These are phyloP conservation scores for Podarcis lilfordi DNA, from an alignment of 2,797 vertebrate species.

Conservation along the genomic window DNA sequence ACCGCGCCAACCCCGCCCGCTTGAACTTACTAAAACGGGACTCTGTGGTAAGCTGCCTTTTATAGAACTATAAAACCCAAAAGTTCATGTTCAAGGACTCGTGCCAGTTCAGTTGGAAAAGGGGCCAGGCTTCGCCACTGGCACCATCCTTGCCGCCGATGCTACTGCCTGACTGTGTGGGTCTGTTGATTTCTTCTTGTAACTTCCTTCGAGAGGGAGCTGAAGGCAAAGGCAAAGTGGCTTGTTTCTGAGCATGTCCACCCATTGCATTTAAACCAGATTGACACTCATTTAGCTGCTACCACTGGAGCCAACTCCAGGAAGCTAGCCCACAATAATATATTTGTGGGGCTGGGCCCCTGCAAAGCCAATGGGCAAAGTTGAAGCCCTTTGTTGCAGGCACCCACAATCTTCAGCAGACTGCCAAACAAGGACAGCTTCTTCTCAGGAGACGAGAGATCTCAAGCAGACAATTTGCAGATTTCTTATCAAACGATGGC, in stretches of 20 bases:
- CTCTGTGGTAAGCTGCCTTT: conserved; percentile 76
- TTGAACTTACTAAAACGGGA: conserved; percentile 72
- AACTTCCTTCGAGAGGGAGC: not conserved
- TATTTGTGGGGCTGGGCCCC: too few species aligned
- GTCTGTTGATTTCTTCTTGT: rapidly evolving
- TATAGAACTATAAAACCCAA: conserved; percentile 76
- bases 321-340: too few species aligned
- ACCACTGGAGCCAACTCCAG: too few species aligned
- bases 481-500: not conserved
- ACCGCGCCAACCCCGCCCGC: conserved; percentile 49
- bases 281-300: not conserved
- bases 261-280: not conserved
- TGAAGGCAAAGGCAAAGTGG: not conserved
- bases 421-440: not conserved
- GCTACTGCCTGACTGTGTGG: rapidly evolving
- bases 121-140: conserved; percentile 20
- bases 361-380: too few species aligned
- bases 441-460: not conserved
- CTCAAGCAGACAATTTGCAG: not conserved
- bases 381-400: too few species aligned
- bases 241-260: not conserved
- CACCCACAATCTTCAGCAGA: too few species aligned
- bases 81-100: conserved; percentile 50
- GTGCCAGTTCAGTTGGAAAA: conserved; percentile 39
- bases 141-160: not conserved